A percentile compares a stretch with the other conserved stretches of the same genome.
Evolutionary conservation across 1,140 invertebrate species (phyloP).

Genomic region (Eumaeus atala): DNA sequence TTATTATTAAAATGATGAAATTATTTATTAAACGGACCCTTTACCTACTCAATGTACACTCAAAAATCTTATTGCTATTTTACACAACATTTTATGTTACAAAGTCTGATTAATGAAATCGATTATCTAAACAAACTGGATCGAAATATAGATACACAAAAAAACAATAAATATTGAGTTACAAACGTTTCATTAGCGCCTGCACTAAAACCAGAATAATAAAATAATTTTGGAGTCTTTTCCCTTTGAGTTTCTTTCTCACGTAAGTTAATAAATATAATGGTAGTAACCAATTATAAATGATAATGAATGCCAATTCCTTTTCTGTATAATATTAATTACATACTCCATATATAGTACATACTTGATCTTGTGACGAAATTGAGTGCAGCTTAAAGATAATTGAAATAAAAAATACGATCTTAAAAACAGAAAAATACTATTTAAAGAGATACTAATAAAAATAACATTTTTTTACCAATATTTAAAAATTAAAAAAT

Average conservation of each 20-base stretch:
- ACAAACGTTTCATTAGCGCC: no score
- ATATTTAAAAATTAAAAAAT: no score
- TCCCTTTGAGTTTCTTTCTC: constrained; percentile 9
- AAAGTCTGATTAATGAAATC: neutral
- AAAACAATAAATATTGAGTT: neutral
- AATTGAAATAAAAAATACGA: neutral
- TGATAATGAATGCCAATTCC: constrained; percentile 17
- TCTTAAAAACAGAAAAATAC: no score
- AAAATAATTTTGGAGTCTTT: neutral
- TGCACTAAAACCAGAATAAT: no score
- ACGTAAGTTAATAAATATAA: constrained; percentile 21
- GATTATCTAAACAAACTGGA: neutral
- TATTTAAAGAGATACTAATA: no score
- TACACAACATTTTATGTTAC: no score
- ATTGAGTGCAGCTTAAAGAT: constrained; percentile 4
- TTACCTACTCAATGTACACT: no score
- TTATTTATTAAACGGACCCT: no score
- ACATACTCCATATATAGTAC: constrained; percentile 13
- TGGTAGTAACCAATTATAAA: constrained; percentile 16
- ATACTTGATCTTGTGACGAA: constrained; percentile 11
- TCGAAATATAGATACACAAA: neutral
- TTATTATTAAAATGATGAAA: no score
- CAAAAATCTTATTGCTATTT: no score
- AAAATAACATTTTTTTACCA: no score
- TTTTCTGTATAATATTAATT: constrained; percentile 15